A percentile compares a stretch with the other conserved stretches of the same genome.
phyloP scores from a whole-genome alignment of 2,797 vertebrate genomes.

The Melanotaenia parkinsoni region DNA sequence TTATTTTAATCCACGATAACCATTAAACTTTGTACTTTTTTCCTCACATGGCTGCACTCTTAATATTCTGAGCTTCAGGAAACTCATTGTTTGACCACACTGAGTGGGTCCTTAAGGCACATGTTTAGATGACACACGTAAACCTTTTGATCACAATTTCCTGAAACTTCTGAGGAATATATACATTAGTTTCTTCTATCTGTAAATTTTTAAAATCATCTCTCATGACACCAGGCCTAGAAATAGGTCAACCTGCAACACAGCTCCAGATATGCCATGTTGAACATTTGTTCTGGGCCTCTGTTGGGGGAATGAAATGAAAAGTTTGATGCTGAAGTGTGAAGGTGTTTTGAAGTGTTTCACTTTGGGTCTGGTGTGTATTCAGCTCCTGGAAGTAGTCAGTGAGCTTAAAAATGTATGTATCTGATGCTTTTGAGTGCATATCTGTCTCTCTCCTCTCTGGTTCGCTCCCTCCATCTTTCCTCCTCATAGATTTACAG shows the following conservation, averaged over 20 bases:
- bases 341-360: slow-evolving; percentile 54
- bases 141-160: background rate
- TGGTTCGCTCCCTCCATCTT: slow-evolving; percentile 12
- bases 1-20: background rate
- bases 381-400: slow-evolving; percentile 47
- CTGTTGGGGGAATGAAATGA: slow-evolving; percentile 35
- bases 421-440: slow-evolving; percentile 41
- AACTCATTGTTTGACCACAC: background rate
- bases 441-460: slow-evolving; percentile 24
- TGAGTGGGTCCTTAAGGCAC: background rate
- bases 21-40: background rate
- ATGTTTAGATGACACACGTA: background rate
- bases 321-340: slow-evolving; percentile 40
- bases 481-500: slow-evolving; percentile 12
- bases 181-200: slow-evolving; percentile 6
- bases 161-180: background rate
- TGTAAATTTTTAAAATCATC: background rate
- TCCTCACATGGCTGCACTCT: background rate
- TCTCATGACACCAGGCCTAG: slow-evolving; percentile 1
- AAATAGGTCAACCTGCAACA: slow-evolving; percentile 30
- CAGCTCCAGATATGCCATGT: slow-evolving; percentile 18
- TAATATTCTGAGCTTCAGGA: background rate
- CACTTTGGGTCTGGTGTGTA: slow-evolving; percentile 31
- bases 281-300: slow-evolving; percentile 36
- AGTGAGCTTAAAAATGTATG: slow-evolving; percentile 65